A percentile compares a stretch with the other conserved stretches of the same genome.
Conservation (phyloP, 2,888 invertebrate species). For the Cosmia trapezina region DNA sequence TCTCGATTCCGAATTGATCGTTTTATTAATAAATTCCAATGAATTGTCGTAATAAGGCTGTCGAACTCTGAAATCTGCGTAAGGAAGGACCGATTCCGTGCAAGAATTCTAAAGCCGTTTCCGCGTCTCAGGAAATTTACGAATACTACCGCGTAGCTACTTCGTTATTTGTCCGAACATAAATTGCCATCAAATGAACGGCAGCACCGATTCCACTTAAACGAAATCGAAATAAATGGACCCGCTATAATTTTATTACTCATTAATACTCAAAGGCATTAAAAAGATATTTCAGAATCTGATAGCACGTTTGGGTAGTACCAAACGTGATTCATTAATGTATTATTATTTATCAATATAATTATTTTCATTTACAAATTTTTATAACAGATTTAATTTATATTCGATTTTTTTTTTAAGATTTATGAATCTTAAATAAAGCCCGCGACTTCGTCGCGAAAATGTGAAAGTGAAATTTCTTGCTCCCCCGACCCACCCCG, state of each 20-base stretch:
- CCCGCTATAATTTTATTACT: constrained; percentile 67
- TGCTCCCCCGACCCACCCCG: too few relatives aligned
- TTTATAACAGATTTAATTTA: constrained; percentile 1
- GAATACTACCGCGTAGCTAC: constrained; percentile 53
- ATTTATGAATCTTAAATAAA: constrained; percentile 10
- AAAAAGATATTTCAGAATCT: constrained; percentile 46
- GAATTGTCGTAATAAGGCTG: constrained; percentile 66
- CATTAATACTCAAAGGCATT: constrained; percentile 61
- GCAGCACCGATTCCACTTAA: constrained; percentile 63
- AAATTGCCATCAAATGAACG: constrained; percentile 69
- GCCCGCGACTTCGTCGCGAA: too few relatives aligned
- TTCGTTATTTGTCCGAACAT: constrained; percentile 67
- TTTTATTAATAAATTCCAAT: constrained; percentile 59
- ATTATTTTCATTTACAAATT: constrained; percentile 16
- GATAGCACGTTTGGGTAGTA: constrained; percentile 9
- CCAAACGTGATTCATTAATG: background rate
- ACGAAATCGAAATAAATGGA: constrained; percentile 68
- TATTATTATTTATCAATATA: constrained; percentile 4
- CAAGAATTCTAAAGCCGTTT: constrained; percentile 57
- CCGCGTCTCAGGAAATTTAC: constrained; percentile 59
- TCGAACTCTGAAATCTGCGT: constrained; percentile 58
- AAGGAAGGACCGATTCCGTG: constrained; percentile 34
- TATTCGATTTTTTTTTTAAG: background rate
- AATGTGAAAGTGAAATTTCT: too few relatives aligned
- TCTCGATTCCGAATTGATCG: constrained; percentile 43